Conservation (phyloP, 1,140 invertebrate species). For the Hypothenemus hampei region DNA sequence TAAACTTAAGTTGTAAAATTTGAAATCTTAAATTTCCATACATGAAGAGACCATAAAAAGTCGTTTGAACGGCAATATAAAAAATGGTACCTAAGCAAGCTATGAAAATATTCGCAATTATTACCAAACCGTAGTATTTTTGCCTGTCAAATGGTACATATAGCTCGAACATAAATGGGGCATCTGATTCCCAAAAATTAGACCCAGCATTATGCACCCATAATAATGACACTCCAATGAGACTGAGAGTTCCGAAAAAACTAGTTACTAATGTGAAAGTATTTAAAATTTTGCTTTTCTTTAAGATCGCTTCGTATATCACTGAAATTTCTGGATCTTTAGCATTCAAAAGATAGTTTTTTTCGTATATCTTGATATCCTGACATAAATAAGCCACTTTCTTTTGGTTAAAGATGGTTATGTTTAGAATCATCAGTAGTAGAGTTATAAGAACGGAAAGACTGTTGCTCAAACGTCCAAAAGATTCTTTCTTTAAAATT, state of each 20-base stretch:
- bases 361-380: not conserved
- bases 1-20: not conserved
- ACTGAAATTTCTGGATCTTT: not conserved
- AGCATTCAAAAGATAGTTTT: not conserved
- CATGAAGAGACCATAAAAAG: not conserved
- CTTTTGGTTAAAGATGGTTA: conserved; percentile 1
- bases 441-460: conserved; percentile 2
- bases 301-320: not conserved
- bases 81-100: not conserved
- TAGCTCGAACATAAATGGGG: conserved; percentile 8
- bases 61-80: conserved; percentile 2
- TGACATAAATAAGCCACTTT: not conserved
- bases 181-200: conserved; percentile 5
- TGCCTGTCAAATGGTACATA: conserved; percentile 7
- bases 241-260: too few species aligned
- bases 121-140: not conserved
- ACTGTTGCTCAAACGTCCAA: conserved; percentile 8
- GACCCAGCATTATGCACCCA: not conserved
- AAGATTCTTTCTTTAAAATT: too few species aligned
- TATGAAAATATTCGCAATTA: conserved; percentile 2
- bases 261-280: conserved; percentile 3
- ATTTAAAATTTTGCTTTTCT: not conserved
- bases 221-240: not conserved
- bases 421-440: not conserved
- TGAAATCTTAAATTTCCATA: conserved; percentile 1